Percentiles rank a stretch among this genome's conserved stretches.
phyloP scores from a whole-genome alignment of 2,888 invertebrate species.

The Tricholauxania praeusta region DNA sequence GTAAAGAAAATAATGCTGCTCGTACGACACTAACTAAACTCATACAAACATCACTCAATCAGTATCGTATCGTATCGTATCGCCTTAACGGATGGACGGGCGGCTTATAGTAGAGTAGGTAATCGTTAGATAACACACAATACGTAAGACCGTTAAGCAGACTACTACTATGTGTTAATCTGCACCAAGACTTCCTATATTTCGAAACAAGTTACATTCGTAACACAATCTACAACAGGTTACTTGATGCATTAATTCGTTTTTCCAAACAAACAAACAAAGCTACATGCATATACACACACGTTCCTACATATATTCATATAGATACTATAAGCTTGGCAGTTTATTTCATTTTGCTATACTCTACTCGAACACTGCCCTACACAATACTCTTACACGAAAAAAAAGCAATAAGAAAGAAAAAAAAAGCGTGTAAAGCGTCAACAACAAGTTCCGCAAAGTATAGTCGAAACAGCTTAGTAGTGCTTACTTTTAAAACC shows the following conservation, averaged over 20 bases:
- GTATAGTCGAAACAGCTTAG: neutral
- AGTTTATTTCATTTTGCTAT: constrained; percentile 12
- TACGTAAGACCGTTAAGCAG: constrained; percentile 50
- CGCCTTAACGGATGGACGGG: constrained; percentile 8
- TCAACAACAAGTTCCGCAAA: constrained; percentile 21
- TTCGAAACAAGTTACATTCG: constrained; percentile 67
- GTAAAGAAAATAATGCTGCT: neutral
- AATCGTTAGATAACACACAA: constrained; percentile 52
- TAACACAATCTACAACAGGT: constrained; percentile 63
- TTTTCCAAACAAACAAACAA: constrained; percentile 24
- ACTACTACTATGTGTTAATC: constrained; percentile 33
- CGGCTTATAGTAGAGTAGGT: constrained; percentile 31
- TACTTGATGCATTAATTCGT: constrained; percentile 49
- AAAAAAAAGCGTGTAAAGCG: constrained; percentile 11
- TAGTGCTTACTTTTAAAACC: constrained; percentile 1
- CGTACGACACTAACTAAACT: neutral
- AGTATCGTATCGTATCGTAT: no score
- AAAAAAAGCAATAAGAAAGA: constrained; percentile 4
- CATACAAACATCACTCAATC: no score
- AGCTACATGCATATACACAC: constrained; percentile 36
- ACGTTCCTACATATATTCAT: constrained; percentile 28
- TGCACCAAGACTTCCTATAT: constrained; percentile 62
- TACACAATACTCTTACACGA: constrained; percentile 1
- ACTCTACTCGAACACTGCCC: constrained; percentile 11
- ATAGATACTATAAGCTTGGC: neutral